A percentile compares a stretch with the other conserved stretches of the same genome.
phyloP scores from a whole-genome alignment of 1,140 invertebrate species.

The Cylas formicarius region DNA sequence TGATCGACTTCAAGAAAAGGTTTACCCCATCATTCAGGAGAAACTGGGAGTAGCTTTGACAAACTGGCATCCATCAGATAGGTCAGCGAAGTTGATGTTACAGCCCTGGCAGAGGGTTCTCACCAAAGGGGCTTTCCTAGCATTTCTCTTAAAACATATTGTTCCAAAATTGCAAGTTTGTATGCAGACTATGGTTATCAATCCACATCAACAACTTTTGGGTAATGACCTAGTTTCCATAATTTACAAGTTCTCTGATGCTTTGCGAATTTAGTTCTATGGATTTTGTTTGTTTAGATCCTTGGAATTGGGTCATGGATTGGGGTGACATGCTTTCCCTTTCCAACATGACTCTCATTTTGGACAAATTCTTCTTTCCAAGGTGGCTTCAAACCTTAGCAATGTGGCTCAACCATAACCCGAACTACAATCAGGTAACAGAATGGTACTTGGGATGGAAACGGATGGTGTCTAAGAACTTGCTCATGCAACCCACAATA shows the following conservation, averaged over 20 bases:
- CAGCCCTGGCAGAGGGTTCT: constrained; percentile 88
- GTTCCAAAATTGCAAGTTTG: constrained; percentile 79
- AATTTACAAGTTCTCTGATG: background rate
- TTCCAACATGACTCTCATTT: constrained; percentile 60
- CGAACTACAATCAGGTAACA: constrained; percentile 76
- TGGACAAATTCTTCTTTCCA: constrained; percentile 83
- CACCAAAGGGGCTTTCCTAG: constrained; percentile 69
- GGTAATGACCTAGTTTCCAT: constrained; percentile 42
- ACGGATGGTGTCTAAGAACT: constrained; percentile 59
- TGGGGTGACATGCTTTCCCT: constrained; percentile 75
- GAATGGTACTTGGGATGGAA: constrained; percentile 90
- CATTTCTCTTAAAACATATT: constrained; percentile 83
- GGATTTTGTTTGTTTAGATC: constrained; percentile 27
- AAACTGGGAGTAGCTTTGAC: constrained; percentile 82
- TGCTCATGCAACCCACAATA: constrained; percentile 60
- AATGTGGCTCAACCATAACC: constrained; percentile 73
- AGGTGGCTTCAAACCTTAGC: constrained; percentile 76
- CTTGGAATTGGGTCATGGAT: constrained; percentile 73
- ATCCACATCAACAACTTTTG: constrained; percentile 74
- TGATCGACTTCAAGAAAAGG: constrained; percentile 59
- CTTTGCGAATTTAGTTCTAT: background rate
- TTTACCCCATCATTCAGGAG: constrained; percentile 89
- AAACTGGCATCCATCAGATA: constrained; percentile 88
- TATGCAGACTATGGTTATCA: constrained; percentile 68
- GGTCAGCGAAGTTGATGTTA: constrained; percentile 86